These are phyloP conservation scores for Brachionichthys hirsutus DNA, from an alignment of 2,113 vertebrate genomes.

Conservation along the genomic window DNA sequence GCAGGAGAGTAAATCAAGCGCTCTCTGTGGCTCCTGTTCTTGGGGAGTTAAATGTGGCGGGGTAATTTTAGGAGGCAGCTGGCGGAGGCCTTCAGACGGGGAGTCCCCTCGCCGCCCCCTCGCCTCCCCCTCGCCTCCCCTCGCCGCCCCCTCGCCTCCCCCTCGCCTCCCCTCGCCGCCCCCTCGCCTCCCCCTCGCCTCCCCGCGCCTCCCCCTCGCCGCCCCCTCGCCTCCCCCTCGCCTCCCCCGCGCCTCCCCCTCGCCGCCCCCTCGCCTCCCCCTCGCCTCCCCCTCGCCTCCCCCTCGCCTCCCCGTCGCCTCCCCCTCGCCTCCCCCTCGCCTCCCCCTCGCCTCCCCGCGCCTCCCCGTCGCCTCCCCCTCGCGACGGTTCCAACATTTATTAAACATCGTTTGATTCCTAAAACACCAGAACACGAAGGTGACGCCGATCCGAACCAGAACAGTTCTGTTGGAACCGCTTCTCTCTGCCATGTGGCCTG, in stretches of 20 bases:
- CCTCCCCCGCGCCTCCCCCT: too few species aligned
- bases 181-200: too few species aligned
- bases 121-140: constrained; percentile 37
- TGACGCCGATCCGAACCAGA: too few species aligned
- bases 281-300: background rate
- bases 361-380: constrained; percentile 36
- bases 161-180: constrained; percentile 45
- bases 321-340: constrained; percentile 37
- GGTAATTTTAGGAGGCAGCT: constrained; percentile 60
- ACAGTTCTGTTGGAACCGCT: too few species aligned
- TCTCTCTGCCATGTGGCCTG: too few species aligned
- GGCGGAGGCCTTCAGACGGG: constrained; percentile 32
- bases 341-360: constrained; percentile 39
- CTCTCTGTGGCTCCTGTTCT: background rate
- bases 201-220: too few species aligned
- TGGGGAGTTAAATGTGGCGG: constrained; percentile 43
- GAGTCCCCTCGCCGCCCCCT: constrained; percentile 43
- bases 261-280: constrained; percentile 4
- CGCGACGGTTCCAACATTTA: too few species aligned
- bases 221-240: too few species aligned
- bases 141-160: constrained; percentile 1
- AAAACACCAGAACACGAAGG: too few species aligned
- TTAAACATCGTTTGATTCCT: too few species aligned
- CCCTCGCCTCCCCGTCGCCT: background rate
- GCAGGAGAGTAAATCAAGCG: background rate